phyloP scores from a whole-genome alignment of 2,113 vertebrate species.

The Tenebrosternarchus preto region DNA sequence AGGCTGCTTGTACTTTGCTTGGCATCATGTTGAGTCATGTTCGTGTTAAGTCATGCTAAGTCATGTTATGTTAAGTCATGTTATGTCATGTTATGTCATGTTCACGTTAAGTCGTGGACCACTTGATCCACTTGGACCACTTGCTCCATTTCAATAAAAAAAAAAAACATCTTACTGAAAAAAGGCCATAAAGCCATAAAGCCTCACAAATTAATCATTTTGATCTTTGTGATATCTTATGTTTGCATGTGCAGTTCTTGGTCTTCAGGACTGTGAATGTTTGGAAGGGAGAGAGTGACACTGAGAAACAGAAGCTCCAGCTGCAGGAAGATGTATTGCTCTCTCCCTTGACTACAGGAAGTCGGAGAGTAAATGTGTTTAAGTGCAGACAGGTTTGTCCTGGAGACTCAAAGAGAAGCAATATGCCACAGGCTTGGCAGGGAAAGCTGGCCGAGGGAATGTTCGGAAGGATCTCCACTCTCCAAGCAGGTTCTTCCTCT shows the following conservation, averaged over 20 bases:
- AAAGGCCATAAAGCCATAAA: background rate
- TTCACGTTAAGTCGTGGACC: too few relatives aligned
- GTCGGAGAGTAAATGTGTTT: conserved; percentile 64
- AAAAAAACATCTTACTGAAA: too few relatives aligned
- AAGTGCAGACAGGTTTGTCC: conserved; percentile 57
- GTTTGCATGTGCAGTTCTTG: background rate
- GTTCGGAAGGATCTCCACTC: conserved; percentile 23
- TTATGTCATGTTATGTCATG: too few relatives aligned
- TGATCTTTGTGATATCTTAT: background rate
- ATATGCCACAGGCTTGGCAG: conserved; percentile 61
- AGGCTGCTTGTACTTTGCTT: too few relatives aligned
- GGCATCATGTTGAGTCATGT: too few relatives aligned
- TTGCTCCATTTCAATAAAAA: background rate
- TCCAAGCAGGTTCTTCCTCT: background rate
- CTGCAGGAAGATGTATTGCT: conserved; percentile 22
- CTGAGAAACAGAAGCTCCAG: conserved; percentile 56
- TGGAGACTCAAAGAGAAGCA: conserved; percentile 58
- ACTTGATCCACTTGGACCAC: too few relatives aligned
- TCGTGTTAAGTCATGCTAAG: too few relatives aligned
- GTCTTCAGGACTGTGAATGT: conserved; percentile 33
- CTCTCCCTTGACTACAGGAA: conserved; percentile 62
- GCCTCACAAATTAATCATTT: background rate
- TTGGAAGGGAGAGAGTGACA: conserved; percentile 52
- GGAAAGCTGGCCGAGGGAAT: conserved; percentile 33
- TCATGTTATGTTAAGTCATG: too few relatives aligned